Conservation (phyloP, 2,113 vertebrate genomes). For the Gadus chalcogrammus region DNA sequence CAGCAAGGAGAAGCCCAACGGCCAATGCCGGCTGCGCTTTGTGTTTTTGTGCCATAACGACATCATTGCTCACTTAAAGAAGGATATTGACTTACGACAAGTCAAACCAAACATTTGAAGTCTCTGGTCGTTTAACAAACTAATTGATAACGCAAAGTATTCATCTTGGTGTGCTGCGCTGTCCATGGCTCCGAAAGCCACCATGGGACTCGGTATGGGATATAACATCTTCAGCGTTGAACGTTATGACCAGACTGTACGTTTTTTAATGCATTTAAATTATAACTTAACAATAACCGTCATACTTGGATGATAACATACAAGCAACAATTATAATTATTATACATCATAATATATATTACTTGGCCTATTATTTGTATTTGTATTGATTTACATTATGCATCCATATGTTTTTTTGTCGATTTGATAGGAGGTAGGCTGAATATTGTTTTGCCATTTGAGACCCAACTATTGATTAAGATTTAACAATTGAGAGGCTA, state of each 20-base stretch:
- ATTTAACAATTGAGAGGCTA: too few species aligned
- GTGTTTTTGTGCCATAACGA: constrained; percentile 11
- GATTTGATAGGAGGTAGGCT: too few species aligned
- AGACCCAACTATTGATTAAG: too few species aligned
- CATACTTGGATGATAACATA: not conserved
- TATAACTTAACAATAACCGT: not conserved
- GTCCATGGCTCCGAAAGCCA: not conserved
- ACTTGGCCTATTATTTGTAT: not conserved
- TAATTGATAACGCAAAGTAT: not conserved
- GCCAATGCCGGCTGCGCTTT: constrained; percentile 13
- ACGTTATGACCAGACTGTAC: not conserved
- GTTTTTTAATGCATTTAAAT: not conserved
- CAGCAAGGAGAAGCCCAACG: constrained; percentile 12
- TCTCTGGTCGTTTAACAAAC: too few species aligned
- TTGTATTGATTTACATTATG: not conserved
- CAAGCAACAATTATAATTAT: constrained; percentile 2
- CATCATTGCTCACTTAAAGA: not conserved
- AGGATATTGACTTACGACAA: not conserved
- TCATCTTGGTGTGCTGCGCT: not conserved
- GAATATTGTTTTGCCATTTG: too few species aligned
- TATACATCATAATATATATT: not conserved
- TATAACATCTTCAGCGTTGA: not conserved
- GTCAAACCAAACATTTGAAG: too few species aligned
- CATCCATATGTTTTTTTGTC: not conserved
- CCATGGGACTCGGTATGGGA: too few species aligned